A percentile compares a stretch with the other conserved stretches of the same genome.
Evolutionary conservation across 2,888 invertebrate species (phyloP).

Genomic region (Pachymerium ferrugineum): DNA sequence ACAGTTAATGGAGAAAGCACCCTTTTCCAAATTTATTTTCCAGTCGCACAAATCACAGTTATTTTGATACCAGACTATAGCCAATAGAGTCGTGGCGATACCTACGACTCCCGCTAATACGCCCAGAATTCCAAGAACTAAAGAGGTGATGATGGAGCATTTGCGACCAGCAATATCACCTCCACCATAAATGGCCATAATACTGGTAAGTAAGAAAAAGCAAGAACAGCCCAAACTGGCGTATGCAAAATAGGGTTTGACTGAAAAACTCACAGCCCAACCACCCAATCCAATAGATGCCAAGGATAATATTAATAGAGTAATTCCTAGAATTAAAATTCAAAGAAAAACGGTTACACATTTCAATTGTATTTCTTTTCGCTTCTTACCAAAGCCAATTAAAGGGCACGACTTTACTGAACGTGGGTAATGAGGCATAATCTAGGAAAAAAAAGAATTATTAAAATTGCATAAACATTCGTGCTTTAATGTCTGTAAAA

Average conservation of each 20-base stretch:
- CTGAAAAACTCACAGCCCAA: background rate
- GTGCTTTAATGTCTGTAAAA: background rate
- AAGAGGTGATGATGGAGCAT: background rate
- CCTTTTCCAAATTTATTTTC: background rate
- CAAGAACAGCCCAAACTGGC: background rate
- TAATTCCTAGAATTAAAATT: background rate
- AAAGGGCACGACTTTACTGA: background rate
- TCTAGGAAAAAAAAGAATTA: background rate
- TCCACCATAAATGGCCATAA: background rate
- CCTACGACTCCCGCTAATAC: background rate
- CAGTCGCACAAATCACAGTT: background rate
- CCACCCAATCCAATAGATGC: background rate
- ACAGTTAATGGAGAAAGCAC: background rate
- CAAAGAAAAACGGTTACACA: background rate
- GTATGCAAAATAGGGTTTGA: background rate
- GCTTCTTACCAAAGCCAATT: background rate
- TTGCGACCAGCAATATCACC: background rate
- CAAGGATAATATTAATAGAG: background rate
- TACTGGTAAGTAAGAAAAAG: background rate
- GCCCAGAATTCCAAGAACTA: background rate
- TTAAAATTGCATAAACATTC: background rate
- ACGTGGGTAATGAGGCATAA: background rate
- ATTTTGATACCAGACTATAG: background rate
- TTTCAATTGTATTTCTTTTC: background rate
- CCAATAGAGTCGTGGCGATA: background rate